These are phyloP conservation scores for Solea senegalensis DNA, from an alignment of 2,113 vertebrate genomes.

Conservation along the genomic window DNA sequence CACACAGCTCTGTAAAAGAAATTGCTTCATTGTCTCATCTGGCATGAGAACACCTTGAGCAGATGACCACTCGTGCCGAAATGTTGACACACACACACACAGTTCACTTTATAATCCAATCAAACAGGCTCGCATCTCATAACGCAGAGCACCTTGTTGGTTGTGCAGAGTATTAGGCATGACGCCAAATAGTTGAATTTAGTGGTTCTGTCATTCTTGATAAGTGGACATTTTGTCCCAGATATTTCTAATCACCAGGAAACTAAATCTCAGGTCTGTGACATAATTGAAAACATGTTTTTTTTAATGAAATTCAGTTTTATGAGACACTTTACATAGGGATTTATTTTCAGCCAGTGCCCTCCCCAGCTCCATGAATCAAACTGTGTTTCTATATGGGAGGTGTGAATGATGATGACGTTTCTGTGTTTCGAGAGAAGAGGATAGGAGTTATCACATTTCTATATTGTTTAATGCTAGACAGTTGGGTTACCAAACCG, in stretches of 20 bases:
- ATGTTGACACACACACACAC: neutral
- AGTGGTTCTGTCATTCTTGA: neutral
- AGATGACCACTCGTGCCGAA: conserved; percentile 9
- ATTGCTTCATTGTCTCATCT: conserved; percentile 12
- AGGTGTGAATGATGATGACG: conserved; percentile 57
- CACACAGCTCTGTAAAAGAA: neutral
- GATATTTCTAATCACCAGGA: conserved; percentile 49
- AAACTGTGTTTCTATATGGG: conserved; percentile 43
- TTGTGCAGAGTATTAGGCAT: neutral
- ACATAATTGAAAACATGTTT: conserved; percentile 56
- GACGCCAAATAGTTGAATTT: conserved; percentile 1
- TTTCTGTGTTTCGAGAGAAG: conserved; percentile 26
- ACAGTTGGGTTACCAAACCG: conserved; percentile 41
- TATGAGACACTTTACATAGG: conserved; percentile 27
- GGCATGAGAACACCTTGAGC: conserved; percentile 9
- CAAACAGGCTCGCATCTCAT: conserved; percentile 39
- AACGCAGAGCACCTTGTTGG: neutral
- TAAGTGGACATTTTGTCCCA: conserved; percentile 7
- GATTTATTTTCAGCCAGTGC: conserved; percentile 56
- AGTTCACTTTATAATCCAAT: conserved; percentile 30
- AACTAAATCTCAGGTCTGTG: conserved; percentile 31
- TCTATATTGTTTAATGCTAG: conserved; percentile 19
- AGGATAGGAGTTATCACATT: neutral
- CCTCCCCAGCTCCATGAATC: conserved; percentile 56
- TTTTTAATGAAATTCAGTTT: conserved; percentile 30